Percentiles rank a stretch among this genome's conserved stretches.
phyloP scores from a whole-genome alignment of 1,140 invertebrate genomes.

The Cotesia chilonis region DNA sequence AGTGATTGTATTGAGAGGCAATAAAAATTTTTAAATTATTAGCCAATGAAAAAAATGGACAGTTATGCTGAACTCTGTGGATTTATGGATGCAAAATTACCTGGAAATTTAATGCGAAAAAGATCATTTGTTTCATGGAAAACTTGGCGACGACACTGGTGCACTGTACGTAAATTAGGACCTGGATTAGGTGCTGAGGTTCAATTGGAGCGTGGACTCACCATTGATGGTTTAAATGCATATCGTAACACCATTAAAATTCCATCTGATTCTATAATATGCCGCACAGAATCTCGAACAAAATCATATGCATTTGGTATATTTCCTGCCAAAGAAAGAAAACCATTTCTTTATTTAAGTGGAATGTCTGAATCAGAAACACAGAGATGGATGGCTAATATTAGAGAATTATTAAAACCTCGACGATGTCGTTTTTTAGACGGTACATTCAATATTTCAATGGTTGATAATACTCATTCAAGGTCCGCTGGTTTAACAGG shows the following conservation, averaged over 20 bases:
- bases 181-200: constrained; percentile 53
- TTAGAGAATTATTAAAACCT: constrained; percentile 64
- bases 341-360: constrained; percentile 65
- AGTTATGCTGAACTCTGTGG: constrained; percentile 52
- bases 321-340: constrained; percentile 62
- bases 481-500: constrained; percentile 63
- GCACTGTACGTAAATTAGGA: constrained; percentile 52
- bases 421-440: constrained; percentile 54
- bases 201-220: constrained; percentile 52
- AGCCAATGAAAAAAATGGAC: constrained; percentile 37
- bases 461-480: constrained; percentile 68
- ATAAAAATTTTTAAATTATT: too few species aligned
- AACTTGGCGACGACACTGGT: constrained; percentile 64
- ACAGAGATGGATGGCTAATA: constrained; percentile 67
- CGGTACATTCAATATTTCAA: constrained; percentile 64
- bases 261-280: constrained; percentile 61
- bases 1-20: too few species aligned
- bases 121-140: constrained; percentile 51
- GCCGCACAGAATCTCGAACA: constrained; percentile 67
- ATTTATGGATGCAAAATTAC: constrained; percentile 57
- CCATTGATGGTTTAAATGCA: constrained; percentile 40
- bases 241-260: constrained; percentile 54
- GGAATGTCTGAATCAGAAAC: constrained; percentile 66
- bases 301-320: constrained; percentile 69
- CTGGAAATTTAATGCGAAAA: constrained; percentile 53